phyloP scores from a whole-genome alignment of 1,140 invertebrate species.

The Drosophila saltans region DNA sequence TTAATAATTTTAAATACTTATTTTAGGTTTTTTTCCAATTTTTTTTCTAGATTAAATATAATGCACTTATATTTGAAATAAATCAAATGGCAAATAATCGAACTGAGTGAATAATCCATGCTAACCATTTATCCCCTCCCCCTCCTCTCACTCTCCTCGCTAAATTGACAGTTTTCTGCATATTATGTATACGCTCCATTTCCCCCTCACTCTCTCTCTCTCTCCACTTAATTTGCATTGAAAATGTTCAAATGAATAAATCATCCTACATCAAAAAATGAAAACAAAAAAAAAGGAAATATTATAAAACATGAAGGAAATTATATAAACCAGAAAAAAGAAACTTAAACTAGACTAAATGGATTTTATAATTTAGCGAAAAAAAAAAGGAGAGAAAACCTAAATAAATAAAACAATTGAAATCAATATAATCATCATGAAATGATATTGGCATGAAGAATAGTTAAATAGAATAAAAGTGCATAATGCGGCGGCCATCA shows the following conservation, averaged over 20 bases:
- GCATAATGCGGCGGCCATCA: slow-evolving; percentile 29
- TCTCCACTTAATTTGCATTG: slow-evolving; percentile 3
- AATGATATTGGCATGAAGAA: not conserved
- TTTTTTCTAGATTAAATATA: not conserved
- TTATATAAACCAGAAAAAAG: no score
- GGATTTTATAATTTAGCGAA: not conserved
- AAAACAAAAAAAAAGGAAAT: slow-evolving; percentile 1
- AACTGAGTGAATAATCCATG: not conserved
- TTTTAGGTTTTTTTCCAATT: not conserved
- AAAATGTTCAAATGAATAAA: slow-evolving; percentile 30
- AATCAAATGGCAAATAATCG: slow-evolving; percentile 6
- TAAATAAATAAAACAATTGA: slow-evolving; percentile 4
- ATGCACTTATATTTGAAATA: not conserved
- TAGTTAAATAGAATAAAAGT: slow-evolving; percentile 47
- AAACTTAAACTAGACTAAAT: slow-evolving; percentile 1
- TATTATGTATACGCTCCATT: no score
- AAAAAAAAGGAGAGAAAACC: not conserved
- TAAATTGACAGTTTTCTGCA: not conserved
- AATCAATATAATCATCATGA: slow-evolving; percentile 1
- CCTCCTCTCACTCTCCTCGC: not conserved
- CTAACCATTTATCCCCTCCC: not conserved
- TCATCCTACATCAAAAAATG: slow-evolving; percentile 22
- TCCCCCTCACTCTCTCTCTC: not conserved
- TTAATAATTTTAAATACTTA: no score
- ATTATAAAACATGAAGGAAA: slow-evolving; percentile 29